Base-by-base conservation (phyloP, 1,140 invertebrate genomes). In the Aphelinus certus region DNA sequence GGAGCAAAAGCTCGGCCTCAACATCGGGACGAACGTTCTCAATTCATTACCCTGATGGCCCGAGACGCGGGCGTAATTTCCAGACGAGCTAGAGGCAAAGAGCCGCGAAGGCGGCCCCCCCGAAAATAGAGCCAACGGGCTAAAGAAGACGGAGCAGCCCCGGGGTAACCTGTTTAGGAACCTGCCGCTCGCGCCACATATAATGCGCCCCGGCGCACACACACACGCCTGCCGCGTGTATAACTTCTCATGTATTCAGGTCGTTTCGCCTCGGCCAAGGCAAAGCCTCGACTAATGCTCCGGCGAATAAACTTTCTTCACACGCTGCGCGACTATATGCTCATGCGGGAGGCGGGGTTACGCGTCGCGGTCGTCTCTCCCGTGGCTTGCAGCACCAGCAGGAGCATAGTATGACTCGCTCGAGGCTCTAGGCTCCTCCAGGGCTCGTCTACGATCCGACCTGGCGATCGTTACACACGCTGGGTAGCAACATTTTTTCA, bases 171-270 rank as follows among this genome's bases (percentile, higher is more conserved):
- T 80, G 78, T 80, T 80, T 56, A 61, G 47, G 64, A 79, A 81
- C 80, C 77, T 76, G 79, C 47, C 57, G 47, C 51, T 42, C 53
- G 51, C 10, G 49, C 47, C 6, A 55, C 6, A 45, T 7, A 65
- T 42, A 65, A 67, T 51, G 48, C 64, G 7, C 26, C 26, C 26
- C 26, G 26, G 26, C 26, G 26, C 26, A 26, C 26, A 26, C 26
- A 71, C 79, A 78, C 80, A 73, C 79, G 82, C 82, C 82, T 83
- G 82, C 76, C 76, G 77, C 75, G 76, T 81, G 26, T 26, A 26
- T 26, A 81, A 81, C 79, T 82, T 80, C 79, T 82, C 80, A 77
- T 69, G 46, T 77, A 53, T 75, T 76, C 76, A 57, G 75, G 73
- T 58, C 75, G 78, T 75, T 79, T 82, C 81, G 78, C 74, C 80